phyloP scores from a whole-genome alignment of 2,113 vertebrate genomes.

The Cynoglossus semilaevis region DNA sequence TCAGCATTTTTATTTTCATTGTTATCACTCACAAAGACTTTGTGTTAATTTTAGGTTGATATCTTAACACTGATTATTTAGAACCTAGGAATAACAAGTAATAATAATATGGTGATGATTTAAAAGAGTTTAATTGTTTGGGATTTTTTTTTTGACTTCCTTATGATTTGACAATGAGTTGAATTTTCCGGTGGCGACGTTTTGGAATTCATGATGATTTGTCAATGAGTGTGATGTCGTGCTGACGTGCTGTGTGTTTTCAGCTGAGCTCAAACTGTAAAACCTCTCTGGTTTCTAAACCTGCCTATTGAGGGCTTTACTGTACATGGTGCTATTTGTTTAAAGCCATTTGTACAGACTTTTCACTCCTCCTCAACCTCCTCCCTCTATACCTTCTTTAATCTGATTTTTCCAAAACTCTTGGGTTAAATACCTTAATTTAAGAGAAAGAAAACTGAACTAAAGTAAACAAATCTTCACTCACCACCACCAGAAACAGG shows the following conservation, averaged over 20 bases:
- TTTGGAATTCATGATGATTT: slow-evolving; percentile 62
- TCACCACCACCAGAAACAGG: slow-evolving; percentile 22
- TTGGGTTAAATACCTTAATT: slow-evolving; percentile 7
- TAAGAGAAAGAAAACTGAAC: slow-evolving; percentile 1
- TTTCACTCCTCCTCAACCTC: slow-evolving; percentile 34
- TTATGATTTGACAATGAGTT: slow-evolving; percentile 69
- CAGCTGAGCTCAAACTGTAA: slow-evolving; percentile 62
- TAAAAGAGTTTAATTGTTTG: slow-evolving; percentile 53
- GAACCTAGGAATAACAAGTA: slow-evolving; percentile 62
- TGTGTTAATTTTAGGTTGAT: slow-evolving; percentile 55
- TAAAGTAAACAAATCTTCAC: not conserved
- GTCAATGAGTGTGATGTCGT: slow-evolving; percentile 67
- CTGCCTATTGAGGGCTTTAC: slow-evolving; percentile 67
- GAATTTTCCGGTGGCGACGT: slow-evolving; percentile 50
- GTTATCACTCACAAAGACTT: slow-evolving; percentile 45
- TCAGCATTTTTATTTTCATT: slow-evolving; percentile 23
- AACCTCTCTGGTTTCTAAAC: slow-evolving; percentile 56
- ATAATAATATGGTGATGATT: slow-evolving; percentile 61
- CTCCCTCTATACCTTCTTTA: slow-evolving; percentile 16
- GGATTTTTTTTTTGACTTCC: slow-evolving; percentile 50
- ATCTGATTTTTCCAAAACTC: slow-evolving; percentile 5
- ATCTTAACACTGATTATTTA: slow-evolving; percentile 55
- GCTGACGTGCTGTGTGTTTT: slow-evolving; percentile 66
- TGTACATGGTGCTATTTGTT: slow-evolving; percentile 72
- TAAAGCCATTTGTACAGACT: slow-evolving; percentile 75